Conservation (phyloP, 2,797 vertebrate genomes). For the Aeoliscus strigatus region DNA sequence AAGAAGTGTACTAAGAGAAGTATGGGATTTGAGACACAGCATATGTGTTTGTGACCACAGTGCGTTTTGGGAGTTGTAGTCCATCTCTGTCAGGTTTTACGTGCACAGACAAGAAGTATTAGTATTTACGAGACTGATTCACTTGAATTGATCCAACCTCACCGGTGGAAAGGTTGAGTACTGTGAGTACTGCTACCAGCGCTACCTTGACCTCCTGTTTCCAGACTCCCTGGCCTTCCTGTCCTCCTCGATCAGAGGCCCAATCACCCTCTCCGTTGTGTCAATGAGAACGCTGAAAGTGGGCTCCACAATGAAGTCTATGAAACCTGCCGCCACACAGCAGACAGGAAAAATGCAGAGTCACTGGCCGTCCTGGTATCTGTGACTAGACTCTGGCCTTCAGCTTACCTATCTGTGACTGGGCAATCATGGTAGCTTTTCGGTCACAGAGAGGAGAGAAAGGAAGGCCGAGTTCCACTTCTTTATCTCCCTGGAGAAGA, state of each 20-base stretch:
- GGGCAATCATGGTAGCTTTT: slow-evolving; percentile 96
- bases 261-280: slow-evolving; percentile 94
- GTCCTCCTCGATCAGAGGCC: slow-evolving; percentile 92
- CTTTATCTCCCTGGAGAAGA: slow-evolving; percentile 90
- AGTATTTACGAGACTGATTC: too few species aligned
- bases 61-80: too few species aligned
- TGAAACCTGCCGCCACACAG: slow-evolving; percentile 79
- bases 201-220: slow-evolving; percentile 54
- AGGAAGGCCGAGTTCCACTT: slow-evolving; percentile 88
- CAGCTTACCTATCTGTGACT: slow-evolving; percentile 97
- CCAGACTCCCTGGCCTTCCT: slow-evolving; percentile 68
- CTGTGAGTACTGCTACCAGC: too few species aligned
- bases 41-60: too few species aligned
- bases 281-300: slow-evolving; percentile 95
- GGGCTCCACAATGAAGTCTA: slow-evolving; percentile 97
- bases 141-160: too few species aligned
- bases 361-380: too few species aligned
- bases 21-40: too few species aligned
- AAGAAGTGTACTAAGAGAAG: too few species aligned
- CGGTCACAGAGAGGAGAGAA: slow-evolving; percentile 98
- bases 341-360: background rate
- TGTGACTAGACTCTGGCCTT: too few species aligned
- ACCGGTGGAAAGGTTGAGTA: too few species aligned
- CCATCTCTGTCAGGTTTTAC: too few species aligned
- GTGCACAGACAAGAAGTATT: too few species aligned